Evolutionary conservation across 37 sponge, comb jelly and placozoan genomes (phyloP).

Genomic region (Aphrocallistes beatrix): DNA sequence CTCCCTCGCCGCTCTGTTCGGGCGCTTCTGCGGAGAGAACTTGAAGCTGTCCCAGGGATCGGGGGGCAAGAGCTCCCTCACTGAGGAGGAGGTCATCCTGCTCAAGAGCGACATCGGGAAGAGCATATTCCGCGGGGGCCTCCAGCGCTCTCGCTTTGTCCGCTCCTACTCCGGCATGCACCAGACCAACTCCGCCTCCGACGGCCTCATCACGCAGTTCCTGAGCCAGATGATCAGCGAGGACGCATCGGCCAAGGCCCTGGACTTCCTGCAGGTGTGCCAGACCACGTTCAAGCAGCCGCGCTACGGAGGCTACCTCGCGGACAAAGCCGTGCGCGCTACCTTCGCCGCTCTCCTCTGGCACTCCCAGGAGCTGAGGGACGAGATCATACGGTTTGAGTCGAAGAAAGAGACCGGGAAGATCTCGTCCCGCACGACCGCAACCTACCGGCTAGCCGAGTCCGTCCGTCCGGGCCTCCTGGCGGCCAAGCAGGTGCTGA

Average conservation of each 20-base stretch:
- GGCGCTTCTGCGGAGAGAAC: conserved; percentile 31
- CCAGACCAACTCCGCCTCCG: conserved; percentile 47
- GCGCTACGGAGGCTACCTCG: conserved; percentile 56
- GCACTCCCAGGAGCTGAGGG: conserved; percentile 73
- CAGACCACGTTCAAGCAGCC: not conserved
- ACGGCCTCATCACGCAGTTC: conserved; percentile 28
- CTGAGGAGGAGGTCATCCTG: conserved; percentile 32
- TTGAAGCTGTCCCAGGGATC: conserved; percentile 22
- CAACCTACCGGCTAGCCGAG: not conserved
- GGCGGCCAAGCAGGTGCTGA: not conserved
- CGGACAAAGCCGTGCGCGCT: conserved; percentile 66
- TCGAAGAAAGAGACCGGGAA: not conserved
- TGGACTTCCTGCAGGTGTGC: conserved; percentile 4
- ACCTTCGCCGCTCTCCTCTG: conserved; percentile 84
- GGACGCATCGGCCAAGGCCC: not conserved
- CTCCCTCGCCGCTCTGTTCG: conserved; percentile 42
- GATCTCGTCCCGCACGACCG: not conserved
- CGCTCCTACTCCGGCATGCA: conserved; percentile 6
- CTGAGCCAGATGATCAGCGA: conserved; percentile 26
- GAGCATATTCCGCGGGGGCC: conserved; percentile 77
- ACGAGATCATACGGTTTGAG: conserved; percentile 34
- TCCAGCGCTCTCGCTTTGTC: conserved; percentile 16
- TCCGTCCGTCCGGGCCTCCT: conserved; percentile 7
- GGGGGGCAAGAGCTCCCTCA: not conserved
- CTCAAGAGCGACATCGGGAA: conserved; percentile 57